phyloP scores from a whole-genome alignment of 2,797 vertebrate species.

The Decapterus maruadsi region DNA sequence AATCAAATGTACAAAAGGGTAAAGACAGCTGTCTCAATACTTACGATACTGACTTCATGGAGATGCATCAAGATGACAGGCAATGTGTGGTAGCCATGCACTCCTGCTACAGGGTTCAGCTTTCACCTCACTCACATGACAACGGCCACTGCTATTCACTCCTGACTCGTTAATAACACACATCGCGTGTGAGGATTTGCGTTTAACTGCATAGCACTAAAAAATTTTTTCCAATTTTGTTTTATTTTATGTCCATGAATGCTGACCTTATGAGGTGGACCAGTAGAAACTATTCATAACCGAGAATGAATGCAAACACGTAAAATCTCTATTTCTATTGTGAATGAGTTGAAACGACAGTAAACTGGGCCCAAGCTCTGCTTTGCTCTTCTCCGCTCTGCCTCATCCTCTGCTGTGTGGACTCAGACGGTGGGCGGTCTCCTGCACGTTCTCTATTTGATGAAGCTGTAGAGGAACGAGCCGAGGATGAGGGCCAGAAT shows the following conservation, averaged over 20 bases:
- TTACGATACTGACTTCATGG: slow-evolving; percentile 45
- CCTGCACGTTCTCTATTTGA: slow-evolving; percentile 82
- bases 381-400: not conserved
- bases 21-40: slow-evolving; percentile 38
- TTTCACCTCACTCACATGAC: slow-evolving; percentile 13
- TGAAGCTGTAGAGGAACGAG: slow-evolving; percentile 91
- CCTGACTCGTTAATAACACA: not conserved
- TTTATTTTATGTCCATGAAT: no score
- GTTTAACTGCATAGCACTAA: no score
- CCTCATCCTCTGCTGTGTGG: slow-evolving; percentile 11
- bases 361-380: slow-evolving; percentile 14
- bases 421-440: slow-evolving; percentile 14
- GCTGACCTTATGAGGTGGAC: no score
- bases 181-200: not conserved
- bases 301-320: not conserved
- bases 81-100: not conserved
- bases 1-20: slow-evolving; percentile 30
- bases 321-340: slow-evolving; percentile 8
- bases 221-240: no score
- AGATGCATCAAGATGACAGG: slow-evolving; percentile 15
- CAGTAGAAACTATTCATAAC: not conserved
- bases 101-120: not conserved
- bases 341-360: slow-evolving; percentile 16
- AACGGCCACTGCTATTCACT: not conserved
- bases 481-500: slow-evolving; percentile 90